These are phyloP conservation scores for Aptenodytes patagonicus DNA, from an alignment of 2,113 vertebrate species.

Conservation along the genomic window DNA sequence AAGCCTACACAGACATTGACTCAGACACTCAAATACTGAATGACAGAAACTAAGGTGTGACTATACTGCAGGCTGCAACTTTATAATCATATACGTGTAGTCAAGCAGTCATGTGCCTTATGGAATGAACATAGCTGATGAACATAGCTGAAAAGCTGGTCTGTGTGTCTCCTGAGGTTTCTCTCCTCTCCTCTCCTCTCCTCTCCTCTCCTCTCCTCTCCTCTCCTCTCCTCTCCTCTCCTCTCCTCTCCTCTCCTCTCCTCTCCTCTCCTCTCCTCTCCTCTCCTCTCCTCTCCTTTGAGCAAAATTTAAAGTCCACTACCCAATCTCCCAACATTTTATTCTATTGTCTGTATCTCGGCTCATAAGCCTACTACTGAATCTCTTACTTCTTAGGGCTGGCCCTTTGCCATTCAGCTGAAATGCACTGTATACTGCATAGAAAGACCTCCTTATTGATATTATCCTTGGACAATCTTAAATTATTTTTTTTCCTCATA, in stretches of 20 bases:
- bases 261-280: no score
- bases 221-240: background rate
- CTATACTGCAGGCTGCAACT: background rate
- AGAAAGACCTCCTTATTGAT: background rate
- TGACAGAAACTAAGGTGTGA: background rate
- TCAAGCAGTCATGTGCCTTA: background rate
- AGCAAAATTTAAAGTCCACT: background rate
- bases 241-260: background rate
- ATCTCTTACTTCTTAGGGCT: background rate
- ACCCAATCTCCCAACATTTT: background rate
- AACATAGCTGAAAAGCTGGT: background rate
- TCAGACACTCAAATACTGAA: background rate
- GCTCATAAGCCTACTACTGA: background rate
- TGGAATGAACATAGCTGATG: background rate
- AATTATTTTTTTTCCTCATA: background rate
- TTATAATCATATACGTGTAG: background rate
- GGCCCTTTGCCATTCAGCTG: background rate
- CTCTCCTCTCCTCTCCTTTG: background rate
- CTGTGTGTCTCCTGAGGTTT: background rate
- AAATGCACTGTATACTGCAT: background rate
- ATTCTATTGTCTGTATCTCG: background rate
- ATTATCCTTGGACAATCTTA: background rate
- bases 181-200: background rate
- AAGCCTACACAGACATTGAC: background rate
- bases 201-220: background rate